Evolutionary conservation across 2,888 invertebrate genomes (phyloP).

Genomic region (Stenurella melanura): DNA sequence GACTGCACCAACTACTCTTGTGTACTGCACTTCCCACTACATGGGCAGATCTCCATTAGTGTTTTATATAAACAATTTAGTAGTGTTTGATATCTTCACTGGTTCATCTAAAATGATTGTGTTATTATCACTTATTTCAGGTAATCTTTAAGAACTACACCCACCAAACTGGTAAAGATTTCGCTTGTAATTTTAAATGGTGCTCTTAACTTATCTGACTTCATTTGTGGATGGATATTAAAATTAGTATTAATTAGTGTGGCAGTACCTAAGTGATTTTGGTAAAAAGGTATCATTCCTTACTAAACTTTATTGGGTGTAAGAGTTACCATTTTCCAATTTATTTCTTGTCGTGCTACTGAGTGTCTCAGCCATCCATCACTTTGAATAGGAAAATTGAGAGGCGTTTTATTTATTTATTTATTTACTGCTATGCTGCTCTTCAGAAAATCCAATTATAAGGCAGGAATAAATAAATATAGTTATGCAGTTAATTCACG

Average conservation of each 20-base stretch:
- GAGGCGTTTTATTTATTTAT: no score
- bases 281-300: neutral
- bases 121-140: slow-evolving; percentile 29
- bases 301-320: no score
- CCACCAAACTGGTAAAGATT: neutral
- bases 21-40: slow-evolving; percentile 21
- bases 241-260: neutral
- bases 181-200: no score
- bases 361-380: no score
- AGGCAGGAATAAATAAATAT: no score
- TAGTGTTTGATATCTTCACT: neutral
- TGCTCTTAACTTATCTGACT: neutral
- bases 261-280: no score
- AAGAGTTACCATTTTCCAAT: no score
- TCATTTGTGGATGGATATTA: neutral
- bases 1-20: slow-evolving; percentile 21
- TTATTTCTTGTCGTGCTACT: no score
- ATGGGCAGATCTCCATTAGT: slow-evolving; percentile 1
- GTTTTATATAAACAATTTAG: slow-evolving; percentile 15
- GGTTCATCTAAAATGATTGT: slow-evolving; percentile 29
- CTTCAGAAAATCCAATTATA: no score
- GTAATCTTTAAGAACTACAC: slow-evolving; percentile 20
- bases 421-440: no score
- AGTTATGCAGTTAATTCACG: no score
- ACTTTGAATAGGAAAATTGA: no score